These are phyloP conservation scores for Aethina tumida DNA, from an alignment of 1,140 invertebrate genomes.

Conservation along the genomic window DNA sequence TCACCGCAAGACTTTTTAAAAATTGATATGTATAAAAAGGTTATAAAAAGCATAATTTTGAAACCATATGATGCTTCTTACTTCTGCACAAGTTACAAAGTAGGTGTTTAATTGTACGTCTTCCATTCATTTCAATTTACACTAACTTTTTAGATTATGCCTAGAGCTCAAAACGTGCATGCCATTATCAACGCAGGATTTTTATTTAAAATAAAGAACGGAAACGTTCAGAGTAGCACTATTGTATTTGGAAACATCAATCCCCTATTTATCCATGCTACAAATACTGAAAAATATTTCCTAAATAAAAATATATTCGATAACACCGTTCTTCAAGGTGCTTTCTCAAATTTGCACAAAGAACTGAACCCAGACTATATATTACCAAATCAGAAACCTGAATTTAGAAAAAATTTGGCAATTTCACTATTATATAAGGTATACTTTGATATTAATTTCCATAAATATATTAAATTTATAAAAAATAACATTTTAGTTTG, in stretches of 20 bases:
- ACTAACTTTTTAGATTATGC: constrained; percentile 47
- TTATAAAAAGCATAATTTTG: constrained; percentile 44
- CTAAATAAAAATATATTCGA: constrained; percentile 44
- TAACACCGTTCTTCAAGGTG: constrained; percentile 40
- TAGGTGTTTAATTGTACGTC: no score
- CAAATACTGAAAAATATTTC: constrained; percentile 53
- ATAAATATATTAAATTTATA: no score
- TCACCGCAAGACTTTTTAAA: constrained; percentile 44
- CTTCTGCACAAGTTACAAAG: constrained; percentile 45
- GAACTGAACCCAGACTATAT: constrained; percentile 53
- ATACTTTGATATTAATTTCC: constrained; percentile 10
- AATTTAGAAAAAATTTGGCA: constrained; percentile 55
- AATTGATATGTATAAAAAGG: constrained; percentile 51
- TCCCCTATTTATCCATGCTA: constrained; percentile 59
- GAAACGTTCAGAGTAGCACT: constrained; percentile 11
- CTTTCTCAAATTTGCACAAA: constrained; percentile 44
- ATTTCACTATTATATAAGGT: constrained; percentile 68
- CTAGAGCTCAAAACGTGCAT: constrained; percentile 70
- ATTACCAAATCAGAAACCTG: constrained; percentile 51
- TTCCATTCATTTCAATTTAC: no score
- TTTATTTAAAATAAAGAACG: constrained; percentile 45
- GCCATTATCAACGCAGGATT: constrained; percentile 78
- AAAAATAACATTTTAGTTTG: constrained; percentile 36
- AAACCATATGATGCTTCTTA: constrained; percentile 34
- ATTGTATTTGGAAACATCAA: constrained; percentile 59